Evolutionary conservation across 2,888 invertebrate species (phyloP).

Genomic region (Perizoma flavofasciatum): DNA sequence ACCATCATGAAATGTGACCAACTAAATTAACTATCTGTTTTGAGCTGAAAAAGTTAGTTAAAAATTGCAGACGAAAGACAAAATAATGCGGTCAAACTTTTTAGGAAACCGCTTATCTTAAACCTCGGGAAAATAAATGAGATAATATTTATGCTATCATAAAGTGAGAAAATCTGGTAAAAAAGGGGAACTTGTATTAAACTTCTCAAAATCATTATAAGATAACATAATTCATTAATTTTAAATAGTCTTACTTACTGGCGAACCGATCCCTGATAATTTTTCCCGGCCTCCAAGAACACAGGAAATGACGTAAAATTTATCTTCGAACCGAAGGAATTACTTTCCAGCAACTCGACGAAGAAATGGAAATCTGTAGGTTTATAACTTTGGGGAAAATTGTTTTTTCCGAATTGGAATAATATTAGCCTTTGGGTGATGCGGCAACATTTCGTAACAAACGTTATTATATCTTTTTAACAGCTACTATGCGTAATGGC

Average conservation of each 20-base stretch:
- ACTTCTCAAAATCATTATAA: constrained; percentile 79
- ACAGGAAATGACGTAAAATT: constrained; percentile 80
- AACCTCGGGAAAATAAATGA: constrained; percentile 66
- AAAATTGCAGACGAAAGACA: constrained; percentile 1
- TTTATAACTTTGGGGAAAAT: constrained; percentile 77
- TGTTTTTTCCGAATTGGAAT: constrained; percentile 72
- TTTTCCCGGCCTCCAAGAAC: constrained; percentile 71
- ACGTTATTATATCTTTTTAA: constrained; percentile 60
- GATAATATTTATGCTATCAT: constrained; percentile 77
- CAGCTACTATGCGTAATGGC: constrained; percentile 41
- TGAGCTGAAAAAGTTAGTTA: too few species aligned
- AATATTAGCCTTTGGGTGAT: constrained; percentile 68
- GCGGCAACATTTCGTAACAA: constrained; percentile 61
- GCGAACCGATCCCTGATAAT: constrained; percentile 77
- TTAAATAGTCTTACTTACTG: constrained; percentile 74
- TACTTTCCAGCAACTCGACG: constrained; percentile 75
- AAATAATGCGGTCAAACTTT: constrained; percentile 56
- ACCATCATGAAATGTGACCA: too few species aligned
- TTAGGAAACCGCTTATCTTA: constrained; percentile 58
- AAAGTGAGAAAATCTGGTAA: constrained; percentile 61
- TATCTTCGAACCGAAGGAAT: constrained; percentile 77
- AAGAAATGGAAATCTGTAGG: constrained; percentile 78
- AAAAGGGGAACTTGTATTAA: constrained; percentile 79
- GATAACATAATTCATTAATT: constrained; percentile 84
- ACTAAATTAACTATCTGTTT: too few species aligned